These are phyloP conservation scores for Diorhabda elongata DNA, from an alignment of 1,140 invertebrate species.

Conservation along the genomic window DNA sequence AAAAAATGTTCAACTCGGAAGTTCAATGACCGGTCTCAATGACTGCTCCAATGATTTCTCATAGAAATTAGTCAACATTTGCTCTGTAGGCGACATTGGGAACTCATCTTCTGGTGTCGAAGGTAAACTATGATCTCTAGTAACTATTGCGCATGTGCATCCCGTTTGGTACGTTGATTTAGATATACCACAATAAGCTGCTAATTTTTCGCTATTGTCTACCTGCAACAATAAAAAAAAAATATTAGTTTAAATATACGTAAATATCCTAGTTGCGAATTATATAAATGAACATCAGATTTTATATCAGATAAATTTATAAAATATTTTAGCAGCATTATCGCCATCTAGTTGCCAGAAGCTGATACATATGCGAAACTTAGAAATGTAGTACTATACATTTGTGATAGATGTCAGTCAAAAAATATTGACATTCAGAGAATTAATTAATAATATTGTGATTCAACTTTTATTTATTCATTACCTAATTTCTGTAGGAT, in stretches of 20 bases:
- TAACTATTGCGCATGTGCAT: slow-evolving; percentile 40
- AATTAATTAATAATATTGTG: neutral
- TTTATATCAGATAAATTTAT: too few relatives aligned
- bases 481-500: too few relatives aligned
- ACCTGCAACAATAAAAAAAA: slow-evolving; percentile 40
- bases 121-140: slow-evolving; percentile 32
- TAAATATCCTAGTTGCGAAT: too few relatives aligned
- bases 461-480: neutral
- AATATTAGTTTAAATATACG: neutral
- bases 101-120: slow-evolving; percentile 29
- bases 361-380: neutral
- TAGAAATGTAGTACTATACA: neutral
- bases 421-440: neutral
- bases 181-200: slow-evolving; percentile 36
- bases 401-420: neutral
- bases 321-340: neutral
- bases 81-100: slow-evolving; percentile 38
- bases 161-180: slow-evolving; percentile 22
- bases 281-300: too few relatives aligned
- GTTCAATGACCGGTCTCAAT: slow-evolving; percentile 41
- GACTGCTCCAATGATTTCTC: slow-evolving; percentile 45
- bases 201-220: slow-evolving; percentile 42
- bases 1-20: slow-evolving; percentile 38
- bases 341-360: neutral
- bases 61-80: slow-evolving; percentile 43